Evolutionary conservation across 2,888 invertebrate species (phyloP), one percentile per base, ranked within the genome.

Genomic region (Lymantria dispar): DNA sequence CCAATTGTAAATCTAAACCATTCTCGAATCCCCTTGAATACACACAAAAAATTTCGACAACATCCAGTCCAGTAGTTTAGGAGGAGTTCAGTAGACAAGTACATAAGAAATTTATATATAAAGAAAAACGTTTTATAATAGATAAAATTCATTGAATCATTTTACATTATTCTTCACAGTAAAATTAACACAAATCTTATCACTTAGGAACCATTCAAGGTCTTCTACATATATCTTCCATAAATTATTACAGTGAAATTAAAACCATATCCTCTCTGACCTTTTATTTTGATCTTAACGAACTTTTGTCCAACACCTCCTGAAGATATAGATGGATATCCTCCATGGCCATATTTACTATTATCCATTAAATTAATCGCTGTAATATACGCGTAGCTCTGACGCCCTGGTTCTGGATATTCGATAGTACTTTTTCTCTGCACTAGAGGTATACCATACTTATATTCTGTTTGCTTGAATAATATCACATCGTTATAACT

Each of bases 171-270:
- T n/a, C n/a, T n/a, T n/a, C n/a, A n/a, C n/a, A n/a, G 22, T 22
- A 22, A 22, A 22, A 22, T 22, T 22, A 22, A 22, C 36, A 36
- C 36, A 11, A n/a, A 3, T n/a, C 9, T 11, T 11, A 36, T 11
- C 36, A 36, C n/a, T n/a, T 2, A 38, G 11, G 36, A n/a, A n/a
- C n/a, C 11, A 12, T 30, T 1, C n/a, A 12, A 30, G 14, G 14
- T 22, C 15, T 8, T 40, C 12, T 36, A 14, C 22, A 36, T 12
- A 48, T 15, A 48, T 15, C 45, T 40, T 36, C 45, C 49, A 11
- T 29, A 45, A n/a, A 49, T 41, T 1, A 10, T 41, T 14, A 49
- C 40, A n/a, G 49, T 49, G 13, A 49, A 49, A 13, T 49, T 49
- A 1, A 45, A 45, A 9, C 45, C 40, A 15, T 40, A 13, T 1